A percentile compares a stretch with the other conserved stretches of the same genome.
Conservation (phyloP, 2,113 vertebrate species). For the Gopherus flavomarginatus region DNA sequence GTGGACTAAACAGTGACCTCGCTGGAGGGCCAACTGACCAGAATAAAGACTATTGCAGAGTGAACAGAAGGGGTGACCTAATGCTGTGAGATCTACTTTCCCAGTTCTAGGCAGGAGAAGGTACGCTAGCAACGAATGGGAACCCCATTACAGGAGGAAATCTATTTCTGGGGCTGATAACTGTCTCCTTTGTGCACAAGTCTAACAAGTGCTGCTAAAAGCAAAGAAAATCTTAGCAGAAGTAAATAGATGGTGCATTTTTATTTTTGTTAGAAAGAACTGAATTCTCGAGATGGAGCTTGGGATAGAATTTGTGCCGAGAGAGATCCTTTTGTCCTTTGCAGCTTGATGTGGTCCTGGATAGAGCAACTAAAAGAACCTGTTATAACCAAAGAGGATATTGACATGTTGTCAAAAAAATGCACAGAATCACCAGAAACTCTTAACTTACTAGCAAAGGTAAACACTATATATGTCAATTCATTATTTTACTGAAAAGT, state of each 20-base stretch:
- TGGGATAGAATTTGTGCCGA: slow-evolving; percentile 93
- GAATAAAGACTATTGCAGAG: neutral
- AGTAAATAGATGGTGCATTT: neutral
- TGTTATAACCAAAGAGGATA: slow-evolving; percentile 84
- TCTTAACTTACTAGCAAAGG: slow-evolving; percentile 89
- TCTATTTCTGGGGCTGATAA: neutral
- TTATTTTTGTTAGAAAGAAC: slow-evolving; percentile 84
- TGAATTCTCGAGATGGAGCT: slow-evolving; percentile 92
- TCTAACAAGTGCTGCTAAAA: neutral
- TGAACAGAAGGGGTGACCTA: neutral
- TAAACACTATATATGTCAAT: slow-evolving; percentile 47
- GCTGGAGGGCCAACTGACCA: neutral
- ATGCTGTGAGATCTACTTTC: neutral
- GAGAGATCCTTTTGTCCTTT: slow-evolving; percentile 90
- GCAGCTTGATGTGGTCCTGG: slow-evolving; percentile 97
- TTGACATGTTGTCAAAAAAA: slow-evolving; percentile 81
- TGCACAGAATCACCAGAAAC: slow-evolving; percentile 77
- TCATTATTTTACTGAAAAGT: neutral
- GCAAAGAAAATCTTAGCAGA: neutral
- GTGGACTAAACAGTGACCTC: neutral
- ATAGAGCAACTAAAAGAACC: slow-evolving; percentile 96
- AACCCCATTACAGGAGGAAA: neutral
- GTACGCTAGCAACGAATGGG: neutral
- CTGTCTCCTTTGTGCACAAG: neutral
- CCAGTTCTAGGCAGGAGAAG: neutral